Percentiles rank a stretch among this genome's conserved stretches.
These are phyloP conservation scores for Musca domestica DNA, from an alignment of 1,140 invertebrate species.

Conservation along the genomic window DNA sequence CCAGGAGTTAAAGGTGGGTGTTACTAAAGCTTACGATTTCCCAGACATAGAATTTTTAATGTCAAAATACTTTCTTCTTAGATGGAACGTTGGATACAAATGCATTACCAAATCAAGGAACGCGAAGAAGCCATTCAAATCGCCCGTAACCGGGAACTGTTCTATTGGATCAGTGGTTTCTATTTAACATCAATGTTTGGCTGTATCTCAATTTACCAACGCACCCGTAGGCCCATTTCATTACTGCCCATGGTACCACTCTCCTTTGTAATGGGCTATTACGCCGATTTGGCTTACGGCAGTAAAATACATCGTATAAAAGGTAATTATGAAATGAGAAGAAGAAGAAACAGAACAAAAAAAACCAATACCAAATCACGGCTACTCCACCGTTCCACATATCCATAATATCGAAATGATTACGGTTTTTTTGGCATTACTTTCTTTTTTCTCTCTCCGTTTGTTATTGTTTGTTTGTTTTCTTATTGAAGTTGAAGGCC, in stretches of 20 bases:
- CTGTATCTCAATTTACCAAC: constrained; percentile 57
- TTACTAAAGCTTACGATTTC: background rate
- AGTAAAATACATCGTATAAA: constrained; percentile 72
- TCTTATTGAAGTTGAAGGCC: constrained; percentile 11
- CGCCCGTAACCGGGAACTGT: constrained; percentile 68
- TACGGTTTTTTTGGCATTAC: constrained; percentile 10
- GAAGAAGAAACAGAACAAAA: background rate
- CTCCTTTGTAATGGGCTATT: constrained; percentile 70
- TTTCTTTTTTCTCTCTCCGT: background rate
- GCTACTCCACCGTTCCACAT: too few species aligned
- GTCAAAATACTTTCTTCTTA: constrained; percentile 36
- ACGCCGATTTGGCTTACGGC: constrained; percentile 74
- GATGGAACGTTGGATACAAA: constrained; percentile 73
- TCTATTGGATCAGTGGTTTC: constrained; percentile 71
- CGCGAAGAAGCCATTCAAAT: constrained; percentile 69
- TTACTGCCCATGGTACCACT: constrained; percentile 67
- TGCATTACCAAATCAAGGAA: constrained; percentile 77
- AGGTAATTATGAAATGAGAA: constrained; percentile 55
- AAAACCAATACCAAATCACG: constrained; percentile 37
- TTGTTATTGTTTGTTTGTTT: constrained; percentile 14
- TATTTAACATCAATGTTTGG: constrained; percentile 57
- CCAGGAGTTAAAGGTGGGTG: constrained; percentile 44
- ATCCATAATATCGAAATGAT: background rate
- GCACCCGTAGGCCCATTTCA: constrained; percentile 60
- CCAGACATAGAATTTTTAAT: too few species aligned